phyloP scores from a whole-genome alignment of 2,888 invertebrate genomes.

The Drosophila anomelani region DNA sequence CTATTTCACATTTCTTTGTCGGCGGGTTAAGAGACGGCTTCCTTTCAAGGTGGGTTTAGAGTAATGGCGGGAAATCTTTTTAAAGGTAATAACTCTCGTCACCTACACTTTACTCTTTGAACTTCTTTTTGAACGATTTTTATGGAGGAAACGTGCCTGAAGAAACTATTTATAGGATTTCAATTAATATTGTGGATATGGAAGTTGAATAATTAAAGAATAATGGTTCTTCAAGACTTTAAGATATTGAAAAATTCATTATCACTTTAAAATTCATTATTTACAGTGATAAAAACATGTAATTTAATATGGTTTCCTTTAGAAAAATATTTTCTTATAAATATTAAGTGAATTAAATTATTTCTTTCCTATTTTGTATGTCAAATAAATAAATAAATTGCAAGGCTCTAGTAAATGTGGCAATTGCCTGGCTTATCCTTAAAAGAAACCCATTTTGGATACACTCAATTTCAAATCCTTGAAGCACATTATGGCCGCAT shows the following conservation, averaged over 20 bases:
- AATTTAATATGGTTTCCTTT: background rate
- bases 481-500: conserved; percentile 1
- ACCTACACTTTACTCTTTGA: background rate
- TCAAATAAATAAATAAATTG: background rate
- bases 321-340: background rate
- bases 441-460: background rate
- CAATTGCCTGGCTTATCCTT: background rate
- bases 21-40: conserved; percentile 9
- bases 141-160: background rate
- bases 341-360: background rate
- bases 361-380: background rate
- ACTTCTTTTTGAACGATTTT: conserved; percentile 14
- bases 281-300: background rate
- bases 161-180: background rate
- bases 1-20: conserved; percentile 68
- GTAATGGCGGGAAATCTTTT: conserved; percentile 53
- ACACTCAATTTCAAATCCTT: background rate
- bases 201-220: background rate
- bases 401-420: background rate
- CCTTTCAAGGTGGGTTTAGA: conserved; percentile 29
- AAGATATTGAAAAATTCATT: background rate
- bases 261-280: background rate
- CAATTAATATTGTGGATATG: background rate
- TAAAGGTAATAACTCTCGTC: conserved; percentile 26
- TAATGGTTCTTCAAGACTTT: too few species aligned